Percentiles rank a stretch among this genome's conserved stretches.
Conservation (phyloP, 2,888 invertebrate species). For the Cryptocephalus moraei region DNA sequence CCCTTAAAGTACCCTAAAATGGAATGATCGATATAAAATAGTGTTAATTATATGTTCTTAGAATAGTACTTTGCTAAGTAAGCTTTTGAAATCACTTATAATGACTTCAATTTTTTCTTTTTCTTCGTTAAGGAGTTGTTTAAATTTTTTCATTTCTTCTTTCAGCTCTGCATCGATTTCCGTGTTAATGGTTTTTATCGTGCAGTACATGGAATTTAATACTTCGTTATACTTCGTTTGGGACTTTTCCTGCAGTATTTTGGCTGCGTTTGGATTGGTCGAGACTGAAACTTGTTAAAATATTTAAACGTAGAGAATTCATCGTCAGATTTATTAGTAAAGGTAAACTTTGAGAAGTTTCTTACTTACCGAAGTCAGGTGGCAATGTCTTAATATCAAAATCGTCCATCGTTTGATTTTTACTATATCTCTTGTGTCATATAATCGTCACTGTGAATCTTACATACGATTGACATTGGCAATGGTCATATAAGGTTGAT, state of each 20-base stretch:
- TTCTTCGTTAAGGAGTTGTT: no score
- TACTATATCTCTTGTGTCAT: no score
- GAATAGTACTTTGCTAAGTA: background rate
- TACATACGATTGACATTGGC: background rate
- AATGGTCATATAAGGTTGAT: no score
- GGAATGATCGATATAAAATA: no score
- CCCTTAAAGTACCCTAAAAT: no score
- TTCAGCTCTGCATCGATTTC: slow-evolving; percentile 19
- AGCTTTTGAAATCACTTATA: background rate
- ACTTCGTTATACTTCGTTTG: slow-evolving; percentile 15
- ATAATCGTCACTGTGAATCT: no score
- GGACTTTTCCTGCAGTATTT: slow-evolving; percentile 14
- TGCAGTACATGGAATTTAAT: slow-evolving; percentile 13
- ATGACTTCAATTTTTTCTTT: no score
- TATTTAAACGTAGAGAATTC: no score
- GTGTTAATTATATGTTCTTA: no score
- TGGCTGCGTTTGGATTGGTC: slow-evolving; percentile 11
- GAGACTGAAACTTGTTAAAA: slow-evolving; percentile 7
- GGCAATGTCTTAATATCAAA: slow-evolving; percentile 18
- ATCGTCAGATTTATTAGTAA: no score
- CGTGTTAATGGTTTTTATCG: slow-evolving; percentile 16
- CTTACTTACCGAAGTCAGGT: slow-evolving; percentile 14
- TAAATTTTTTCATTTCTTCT: no score
- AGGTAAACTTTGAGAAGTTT: no score
- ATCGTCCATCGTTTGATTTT: slow-evolving; percentile 5